A percentile compares a stretch with the other conserved stretches of the same genome.
These are phyloP conservation scores for Volucella bombylans DNA, from an alignment of 2,888 invertebrate genomes.

Conservation along the genomic window DNA sequence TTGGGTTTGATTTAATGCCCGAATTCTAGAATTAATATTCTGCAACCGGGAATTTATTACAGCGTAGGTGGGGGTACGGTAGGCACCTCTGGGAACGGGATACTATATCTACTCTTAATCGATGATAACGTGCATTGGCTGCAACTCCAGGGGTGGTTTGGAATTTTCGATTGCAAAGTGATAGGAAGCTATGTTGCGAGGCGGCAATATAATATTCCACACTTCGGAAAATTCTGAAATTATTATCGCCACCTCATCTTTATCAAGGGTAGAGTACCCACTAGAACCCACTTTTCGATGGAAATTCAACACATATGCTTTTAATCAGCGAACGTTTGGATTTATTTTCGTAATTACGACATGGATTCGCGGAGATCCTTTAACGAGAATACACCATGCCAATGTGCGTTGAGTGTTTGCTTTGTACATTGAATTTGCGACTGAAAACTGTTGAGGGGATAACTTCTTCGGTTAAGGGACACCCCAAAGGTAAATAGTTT, in stretches of 20 bases:
- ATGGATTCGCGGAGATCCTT: neutral
- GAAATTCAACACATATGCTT: constrained; percentile 16
- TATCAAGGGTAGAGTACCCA: neutral
- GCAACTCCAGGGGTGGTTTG: neutral
- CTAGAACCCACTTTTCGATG: no score
- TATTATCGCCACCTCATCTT: neutral
- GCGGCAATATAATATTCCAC: constrained; percentile 67
- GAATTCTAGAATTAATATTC: constrained; percentile 73
- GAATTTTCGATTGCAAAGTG: constrained; percentile 63
- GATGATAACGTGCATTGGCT: neutral
- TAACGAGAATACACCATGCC: neutral
- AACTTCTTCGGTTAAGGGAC: constrained; percentile 41
- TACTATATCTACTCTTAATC: neutral
- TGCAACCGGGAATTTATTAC: constrained; percentile 71
- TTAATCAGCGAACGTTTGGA: constrained; percentile 55
- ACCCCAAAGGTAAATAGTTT: constrained; percentile 68
- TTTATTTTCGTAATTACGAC: constrained; percentile 40
- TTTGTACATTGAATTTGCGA: constrained; percentile 21
- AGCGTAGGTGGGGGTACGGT: constrained; percentile 8
- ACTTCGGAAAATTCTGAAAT: constrained; percentile 62
- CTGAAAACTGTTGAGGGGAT: constrained; percentile 30
- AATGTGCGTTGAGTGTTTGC: neutral
- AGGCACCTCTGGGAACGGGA: constrained; percentile 20
- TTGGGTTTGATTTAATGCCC: constrained; percentile 73
- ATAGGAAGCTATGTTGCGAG: constrained; percentile 54